Evolutionary conservation across 2,113 vertebrate species (phyloP), one percentile per base, ranked within the genome.

Genomic region (Cryptomyrus ogoouensis): DNA sequence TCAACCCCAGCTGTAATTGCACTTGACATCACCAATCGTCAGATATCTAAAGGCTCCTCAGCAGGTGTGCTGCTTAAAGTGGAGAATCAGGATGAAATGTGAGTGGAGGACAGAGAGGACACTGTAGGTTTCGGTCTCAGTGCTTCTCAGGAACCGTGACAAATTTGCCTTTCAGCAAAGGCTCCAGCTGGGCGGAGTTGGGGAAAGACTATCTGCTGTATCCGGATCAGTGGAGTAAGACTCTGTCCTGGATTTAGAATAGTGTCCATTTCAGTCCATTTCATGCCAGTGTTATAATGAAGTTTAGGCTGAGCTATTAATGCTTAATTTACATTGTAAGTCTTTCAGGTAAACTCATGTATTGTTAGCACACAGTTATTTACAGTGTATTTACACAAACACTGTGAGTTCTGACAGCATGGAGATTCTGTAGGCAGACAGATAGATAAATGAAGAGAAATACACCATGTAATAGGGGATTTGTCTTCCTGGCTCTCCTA

Each of bases 161-260:
- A 80, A 80, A 80, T 80, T 80, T 80, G 74, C 74, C 74, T 80
- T 80, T 35, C 74, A 39, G 74, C 17, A 80, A 80, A 35, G 74
- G 74, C 74, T 80, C 74, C 74, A 80, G 74, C 35, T 42, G 35
- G 74, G 74, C 74, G 74, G 35, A 42, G 74, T 8, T 39, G 74
- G 74, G 74, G 74, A 80, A 80, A 80, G 31, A 42, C 74, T 80
- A 80, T 80, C 31, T 80, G 74, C 13, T 19, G 5, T 80, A 42
- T 80, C 74, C 35, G 31, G 35, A 80, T 42, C 74, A 80, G 74
- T 80, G 74, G 74, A 80, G 74, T 31, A 77, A 35, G 70, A 77
- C 35, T 77, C 70, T 39, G 31, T 80, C 74, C 74, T 17, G 74
- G 31, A 80, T 80, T 80, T 80, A 19, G 31, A 13, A 39, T 39